Evolutionary conservation across 2,888 invertebrate genomes (phyloP).

Genomic region (Melinaea marsaeus): DNA sequence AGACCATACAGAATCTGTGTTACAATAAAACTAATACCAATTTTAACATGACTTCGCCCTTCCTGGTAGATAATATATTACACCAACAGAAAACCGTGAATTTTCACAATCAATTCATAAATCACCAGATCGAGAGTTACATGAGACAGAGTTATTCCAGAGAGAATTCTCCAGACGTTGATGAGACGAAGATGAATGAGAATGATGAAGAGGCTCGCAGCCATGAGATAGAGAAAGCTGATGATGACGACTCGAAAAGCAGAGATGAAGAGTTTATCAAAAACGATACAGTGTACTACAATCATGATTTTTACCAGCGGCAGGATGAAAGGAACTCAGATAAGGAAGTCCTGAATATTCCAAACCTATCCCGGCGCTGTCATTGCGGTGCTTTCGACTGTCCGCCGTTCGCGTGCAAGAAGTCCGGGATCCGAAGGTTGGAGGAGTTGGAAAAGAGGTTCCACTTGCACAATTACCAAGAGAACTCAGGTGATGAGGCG

Average conservation of each 20-base stretch:
- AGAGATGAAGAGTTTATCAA: constrained; percentile 59
- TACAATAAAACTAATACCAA: constrained; percentile 59
- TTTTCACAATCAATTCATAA: constrained; percentile 74
- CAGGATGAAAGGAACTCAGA: constrained; percentile 45
- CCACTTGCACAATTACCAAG: constrained; percentile 59
- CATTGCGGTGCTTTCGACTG: constrained; percentile 78
- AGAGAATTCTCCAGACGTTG: constrained; percentile 63
- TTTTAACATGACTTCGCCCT: constrained; percentile 78
- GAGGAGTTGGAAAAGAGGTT: constrained; percentile 70
- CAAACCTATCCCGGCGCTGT: constrained; percentile 65
- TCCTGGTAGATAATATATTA: constrained; percentile 79
- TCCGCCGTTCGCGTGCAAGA: constrained; percentile 70
- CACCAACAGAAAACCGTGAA: constrained; percentile 76
- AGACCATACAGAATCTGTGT: constrained; percentile 68
- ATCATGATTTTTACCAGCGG: constrained; percentile 54
- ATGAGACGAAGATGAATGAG: constrained; percentile 52
- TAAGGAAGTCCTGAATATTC: constrained; percentile 67
- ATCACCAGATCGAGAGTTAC: constrained; percentile 71
- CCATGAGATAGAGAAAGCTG: constrained; percentile 50
- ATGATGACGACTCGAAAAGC: constrained; percentile 65
- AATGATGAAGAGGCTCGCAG: constrained; percentile 48
- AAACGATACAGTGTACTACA: constrained; percentile 54
- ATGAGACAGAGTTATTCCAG: constrained; percentile 58
- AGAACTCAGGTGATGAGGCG: constrained; percentile 62
- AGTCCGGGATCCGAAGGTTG: constrained; percentile 61